A percentile compares a stretch with the other conserved stretches of the same genome.
Conservation (phyloP, 2,888 invertebrate genomes). For the Philhelius pedissequus region DNA sequence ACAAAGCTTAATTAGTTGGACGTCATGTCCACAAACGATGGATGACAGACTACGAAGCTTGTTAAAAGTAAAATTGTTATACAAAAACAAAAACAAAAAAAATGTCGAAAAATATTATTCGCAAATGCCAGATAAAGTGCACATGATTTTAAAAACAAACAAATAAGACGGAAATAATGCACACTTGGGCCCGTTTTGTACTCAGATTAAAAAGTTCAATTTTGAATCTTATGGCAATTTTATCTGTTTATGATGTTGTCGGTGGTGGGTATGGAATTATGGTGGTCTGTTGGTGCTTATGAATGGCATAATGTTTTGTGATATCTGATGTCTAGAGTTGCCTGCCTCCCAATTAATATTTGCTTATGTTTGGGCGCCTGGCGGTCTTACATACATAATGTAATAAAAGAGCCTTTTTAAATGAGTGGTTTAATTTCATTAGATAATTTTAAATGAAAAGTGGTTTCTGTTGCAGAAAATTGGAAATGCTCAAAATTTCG, state of each 20-base stretch:
- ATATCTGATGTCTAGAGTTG: not conserved
- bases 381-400: not conserved
- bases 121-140: conserved; percentile 1
- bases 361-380: not conserved
- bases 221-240: not conserved
- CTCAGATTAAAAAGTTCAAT: not conserved
- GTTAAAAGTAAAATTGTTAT: not conserved
- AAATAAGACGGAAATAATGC: not conserved
- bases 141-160: not conserved
- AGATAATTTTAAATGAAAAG: not conserved
- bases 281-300: not conserved
- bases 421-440: not conserved
- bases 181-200: not conserved
- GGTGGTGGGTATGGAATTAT: not conserved
- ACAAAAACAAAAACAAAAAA: too few relatives aligned
- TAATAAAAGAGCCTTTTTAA: not conserved
- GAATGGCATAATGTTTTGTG: not conserved
- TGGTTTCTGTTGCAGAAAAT: too few relatives aligned
- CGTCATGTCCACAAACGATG: conserved; percentile 13
- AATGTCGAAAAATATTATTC: not conserved
- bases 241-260: not conserved
- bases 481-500: too few relatives aligned
- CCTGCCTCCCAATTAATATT: not conserved
- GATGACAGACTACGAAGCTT: not conserved
- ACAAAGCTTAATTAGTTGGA: conserved; percentile 41